These are phyloP conservation scores for Dryobota labecula DNA, from an alignment of 2,888 invertebrate genomes.

Conservation along the genomic window DNA sequence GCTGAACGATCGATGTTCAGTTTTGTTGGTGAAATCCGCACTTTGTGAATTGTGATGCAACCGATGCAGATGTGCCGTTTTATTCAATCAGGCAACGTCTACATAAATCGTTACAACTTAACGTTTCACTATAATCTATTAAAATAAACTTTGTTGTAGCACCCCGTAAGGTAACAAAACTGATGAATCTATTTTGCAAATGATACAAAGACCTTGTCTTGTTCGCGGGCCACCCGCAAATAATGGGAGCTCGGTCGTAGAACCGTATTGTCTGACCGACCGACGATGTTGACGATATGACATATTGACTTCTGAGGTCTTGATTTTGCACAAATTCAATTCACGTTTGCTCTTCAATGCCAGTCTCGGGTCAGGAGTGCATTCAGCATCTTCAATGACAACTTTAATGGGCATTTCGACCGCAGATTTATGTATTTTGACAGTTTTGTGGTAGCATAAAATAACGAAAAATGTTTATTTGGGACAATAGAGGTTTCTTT, in stretches of 20 bases:
- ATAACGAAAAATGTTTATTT: constrained; percentile 30
- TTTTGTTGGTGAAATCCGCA: too few relatives aligned
- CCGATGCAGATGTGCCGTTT: neutral
- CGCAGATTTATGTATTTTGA: constrained; percentile 56
- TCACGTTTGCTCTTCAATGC: constrained; percentile 67
- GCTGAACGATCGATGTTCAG: too few relatives aligned
- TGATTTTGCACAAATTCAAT: constrained; percentile 72
- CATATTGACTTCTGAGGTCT: constrained; percentile 77
- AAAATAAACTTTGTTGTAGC: constrained; percentile 56
- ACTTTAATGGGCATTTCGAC: constrained; percentile 53
- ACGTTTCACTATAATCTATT: constrained; percentile 40
- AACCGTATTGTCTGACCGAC: constrained; percentile 76
- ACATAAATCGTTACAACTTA: constrained; percentile 39
- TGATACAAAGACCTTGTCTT: constrained; percentile 74
- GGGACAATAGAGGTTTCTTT: constrained; percentile 14
- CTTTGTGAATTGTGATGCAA: too few relatives aligned
- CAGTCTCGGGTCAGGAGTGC: constrained; percentile 52
- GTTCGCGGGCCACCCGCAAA: constrained; percentile 84
- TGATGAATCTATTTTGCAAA: constrained; percentile 81
- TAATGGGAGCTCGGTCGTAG: constrained; percentile 72
- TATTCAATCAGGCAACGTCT: constrained; percentile 9
- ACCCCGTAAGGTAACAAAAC: constrained; percentile 75
- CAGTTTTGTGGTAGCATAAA: constrained; percentile 43
- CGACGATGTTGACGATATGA: constrained; percentile 76
- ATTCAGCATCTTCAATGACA: constrained; percentile 57